Evolutionary conservation across 2,113 vertebrate genomes (phyloP), one percentile per base, ranked within the genome.

Genomic region (Prunella himalayana): DNA sequence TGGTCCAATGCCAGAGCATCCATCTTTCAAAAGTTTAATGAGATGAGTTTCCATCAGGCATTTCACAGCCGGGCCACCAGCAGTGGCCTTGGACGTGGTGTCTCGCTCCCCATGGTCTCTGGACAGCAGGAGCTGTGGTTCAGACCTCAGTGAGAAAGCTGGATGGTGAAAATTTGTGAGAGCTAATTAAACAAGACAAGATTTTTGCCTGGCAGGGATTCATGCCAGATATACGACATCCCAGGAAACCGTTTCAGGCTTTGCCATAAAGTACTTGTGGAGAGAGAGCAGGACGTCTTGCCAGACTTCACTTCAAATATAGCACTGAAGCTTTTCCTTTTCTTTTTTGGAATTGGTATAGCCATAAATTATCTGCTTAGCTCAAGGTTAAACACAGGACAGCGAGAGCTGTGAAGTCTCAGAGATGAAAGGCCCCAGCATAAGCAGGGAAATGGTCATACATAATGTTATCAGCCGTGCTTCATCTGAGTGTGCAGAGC

Each of bases 1-100:
- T 93, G 85, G 86, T 96, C 90, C 86, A 75, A 3, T 94, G 90
- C 93, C 93, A 96, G 82, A 95, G 96, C 80, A 96, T 96, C 95
- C 89, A 87, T 95, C 90, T 94, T 96, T 82, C 4, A 0, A 59
- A 91, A 87, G 61, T 86, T 92, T 96, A 94, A 91, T 94, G 92
- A 93, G 79, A 92, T 95, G 92, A 96, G 70, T 95, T 96, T 97
- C 92, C 72, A 87, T 65, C 66, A 72, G 86, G 53, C 42, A 1
- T 64, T 96, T 94, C 93, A 84, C 80, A 94, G 94, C 81, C 9
- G 7, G 93, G 93, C 93, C 92, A 95, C 95, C 90, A 95, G 88
- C 88, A 64, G 90, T 70, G 81, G 88, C 90, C 79, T 96, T 91
- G 87, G 94, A 92, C 63, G 1, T 83, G 59, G 56, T 90, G 85